Conservation (phyloP, 2,797 vertebrate species). For the Avahi laniger region DNA sequence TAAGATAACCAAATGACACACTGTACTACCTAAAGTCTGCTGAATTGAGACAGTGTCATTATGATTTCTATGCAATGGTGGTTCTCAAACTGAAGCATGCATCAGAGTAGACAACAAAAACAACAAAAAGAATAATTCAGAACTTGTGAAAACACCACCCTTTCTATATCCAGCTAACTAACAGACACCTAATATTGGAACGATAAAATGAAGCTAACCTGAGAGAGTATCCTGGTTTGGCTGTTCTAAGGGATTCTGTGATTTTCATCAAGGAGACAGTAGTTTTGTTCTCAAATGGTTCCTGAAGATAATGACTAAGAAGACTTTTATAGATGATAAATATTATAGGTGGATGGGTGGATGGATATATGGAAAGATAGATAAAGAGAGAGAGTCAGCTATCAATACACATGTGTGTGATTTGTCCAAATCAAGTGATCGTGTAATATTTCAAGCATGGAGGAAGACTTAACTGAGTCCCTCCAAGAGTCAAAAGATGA, state of each 20-base stretch:
- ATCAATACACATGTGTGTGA: background rate
- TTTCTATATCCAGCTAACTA: background rate
- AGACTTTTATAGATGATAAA: background rate
- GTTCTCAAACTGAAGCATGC: background rate
- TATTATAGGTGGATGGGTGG: background rate
- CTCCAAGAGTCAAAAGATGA: background rate
- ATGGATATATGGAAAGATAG: background rate
- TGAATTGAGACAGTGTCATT: background rate
- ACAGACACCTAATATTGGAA: background rate
- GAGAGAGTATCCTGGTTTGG: background rate
- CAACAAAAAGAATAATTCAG: background rate
- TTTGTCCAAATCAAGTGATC: background rate
- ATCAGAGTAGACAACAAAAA: background rate
- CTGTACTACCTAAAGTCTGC: background rate
- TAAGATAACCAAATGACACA: background rate
- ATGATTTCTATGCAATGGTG: background rate
- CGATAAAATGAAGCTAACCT: background rate
- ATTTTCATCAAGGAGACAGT: background rate
- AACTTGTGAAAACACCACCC: background rate
- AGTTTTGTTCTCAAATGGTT: background rate
- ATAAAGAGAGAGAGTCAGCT: background rate
- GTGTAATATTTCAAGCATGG: background rate
- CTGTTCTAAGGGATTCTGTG: background rate
- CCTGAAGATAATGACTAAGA: slow-evolving; percentile 17
- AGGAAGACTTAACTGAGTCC: background rate